Evolutionary conservation across 37 sponge, comb jelly and placozoan genomes (phyloP).

Genomic region (Aplysina aerophoba): DNA sequence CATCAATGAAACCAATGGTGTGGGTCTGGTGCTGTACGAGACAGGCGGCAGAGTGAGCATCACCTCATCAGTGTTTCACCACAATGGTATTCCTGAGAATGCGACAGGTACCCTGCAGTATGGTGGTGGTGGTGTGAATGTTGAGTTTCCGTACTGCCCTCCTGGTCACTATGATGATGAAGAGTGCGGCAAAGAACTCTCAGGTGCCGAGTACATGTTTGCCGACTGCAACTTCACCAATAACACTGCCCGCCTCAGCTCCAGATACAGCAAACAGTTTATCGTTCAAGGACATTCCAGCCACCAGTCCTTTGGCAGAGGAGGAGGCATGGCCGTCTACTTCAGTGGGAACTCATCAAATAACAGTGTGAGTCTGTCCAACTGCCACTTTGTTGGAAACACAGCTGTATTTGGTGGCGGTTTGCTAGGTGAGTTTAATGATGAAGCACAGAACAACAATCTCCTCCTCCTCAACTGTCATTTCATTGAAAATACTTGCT

Average conservation of each 20-base stretch:
- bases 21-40: conserved; percentile 24
- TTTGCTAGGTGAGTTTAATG: conserved; percentile 16
- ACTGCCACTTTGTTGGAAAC: conserved; percentile 19
- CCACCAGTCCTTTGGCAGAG: conserved; percentile 34
- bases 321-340: conserved; percentile 22
- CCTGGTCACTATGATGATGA: neutral
- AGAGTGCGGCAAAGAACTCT: neutral
- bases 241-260: neutral
- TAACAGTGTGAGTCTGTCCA: neutral
- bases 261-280: neutral
- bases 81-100: conserved; percentile 8
- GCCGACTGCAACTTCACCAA: neutral
- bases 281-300: neutral
- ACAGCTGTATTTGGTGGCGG: conserved; percentile 30
- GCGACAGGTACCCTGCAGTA: neutral
- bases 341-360: conserved; percentile 23
- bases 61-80: neutral
- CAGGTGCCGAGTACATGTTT: neutral
- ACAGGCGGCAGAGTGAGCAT: conserved; percentile 9
- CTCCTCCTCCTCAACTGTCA: neutral
- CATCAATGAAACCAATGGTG: conserved; percentile 13
- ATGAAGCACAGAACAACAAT: neutral
- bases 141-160: conserved; percentile 14
- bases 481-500: neutral
- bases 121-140: conserved; percentile 15